Percentiles rank a stretch among this genome's conserved stretches.
These are phyloP conservation scores for Stenopsyche tienmushanensis DNA, from an alignment of 1,140 invertebrate species.

Conservation along the genomic window DNA sequence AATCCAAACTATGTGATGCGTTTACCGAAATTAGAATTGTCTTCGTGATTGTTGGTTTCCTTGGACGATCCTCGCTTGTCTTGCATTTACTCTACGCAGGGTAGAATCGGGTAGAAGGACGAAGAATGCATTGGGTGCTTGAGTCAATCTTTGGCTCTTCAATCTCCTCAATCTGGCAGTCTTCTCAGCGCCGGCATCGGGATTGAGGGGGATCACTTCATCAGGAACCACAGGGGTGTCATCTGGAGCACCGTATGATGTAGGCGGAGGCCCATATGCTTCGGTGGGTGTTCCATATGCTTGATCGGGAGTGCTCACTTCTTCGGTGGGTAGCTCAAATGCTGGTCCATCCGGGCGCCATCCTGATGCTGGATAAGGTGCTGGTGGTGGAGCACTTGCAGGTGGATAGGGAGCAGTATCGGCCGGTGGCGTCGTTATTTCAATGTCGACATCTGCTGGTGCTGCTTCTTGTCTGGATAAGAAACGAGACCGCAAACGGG, in stretches of 20 bases:
- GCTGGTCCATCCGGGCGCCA: constrained; percentile 46
- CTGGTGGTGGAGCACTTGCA: constrained; percentile 18
- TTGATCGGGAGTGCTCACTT: constrained; percentile 43
- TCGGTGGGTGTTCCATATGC: constrained; percentile 31
- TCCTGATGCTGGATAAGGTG: constrained; percentile 46
- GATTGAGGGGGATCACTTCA: not conserved
- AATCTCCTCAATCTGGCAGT: constrained; percentile 21
- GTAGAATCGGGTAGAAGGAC: constrained; percentile 21
- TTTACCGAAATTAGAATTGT: no score
- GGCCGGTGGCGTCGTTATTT: constrained; percentile 37
- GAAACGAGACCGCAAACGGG: constrained; percentile 25
- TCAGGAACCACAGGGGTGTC: constrained; percentile 5
- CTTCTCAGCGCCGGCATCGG: constrained; percentile 17
- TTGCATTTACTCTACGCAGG: constrained; percentile 10
- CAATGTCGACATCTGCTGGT: not conserved
- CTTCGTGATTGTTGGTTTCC: no score
- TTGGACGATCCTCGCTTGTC: no score
- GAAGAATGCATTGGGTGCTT: constrained; percentile 15
- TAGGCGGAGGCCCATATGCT: constrained; percentile 48
- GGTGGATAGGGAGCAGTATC: constrained; percentile 43
- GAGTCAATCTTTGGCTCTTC: constrained; percentile 14
- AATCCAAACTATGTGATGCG: no score
- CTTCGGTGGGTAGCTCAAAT: constrained; percentile 48
- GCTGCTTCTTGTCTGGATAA: constrained; percentile 30
- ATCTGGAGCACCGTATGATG: not conserved